Base-by-base conservation (phyloP, 1,140 invertebrate genomes). In the Archivesica marissinica region DNA sequence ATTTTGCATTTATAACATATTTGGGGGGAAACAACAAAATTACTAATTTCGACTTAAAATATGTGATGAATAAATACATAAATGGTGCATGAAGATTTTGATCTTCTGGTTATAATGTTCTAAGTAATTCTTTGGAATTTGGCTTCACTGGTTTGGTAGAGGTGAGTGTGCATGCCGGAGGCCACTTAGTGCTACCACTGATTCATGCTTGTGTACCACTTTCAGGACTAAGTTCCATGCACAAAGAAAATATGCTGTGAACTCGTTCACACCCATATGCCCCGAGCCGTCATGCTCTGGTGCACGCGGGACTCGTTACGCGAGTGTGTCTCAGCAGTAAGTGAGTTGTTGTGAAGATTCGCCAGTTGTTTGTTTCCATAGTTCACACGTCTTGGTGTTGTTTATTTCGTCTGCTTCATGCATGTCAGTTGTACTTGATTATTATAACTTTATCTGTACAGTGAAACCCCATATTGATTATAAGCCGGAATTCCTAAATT, bases 221-320 rank as follows among this genome's bases (percentile, higher is more conserved):
- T 86, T 80, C 88, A 90, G 89, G 75, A 66, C 54, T 85, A 83
- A 83, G 30, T 83, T 33, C 80, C 80, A 72, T 61, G 80, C 80
- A 23, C 80, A 83, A 75, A 74, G 80, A 72, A 83, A 83, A 72
- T 83, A 75, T 83, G 80, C 80, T 33, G 80, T 75, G 23, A 83
- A 83, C 50, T 74, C 80, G 50, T 83, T 83, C 35, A 35, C 68
- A 44, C 77, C 77, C 15, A 79, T 79, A 28, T 59, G 59, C 30
- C 59, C 77, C 23, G 56, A 79, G 59, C 59, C 61, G 6, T 59
- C 59, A 30, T 44, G 59, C 41, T 79, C 77, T 4, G 39, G 41
- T n/a, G n/a, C 38, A 1, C 41, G 41, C n/a, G 35, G 23, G 25
- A 68, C 77, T 50, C 28, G 56, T 25, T 64, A 25, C 33, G 25